Evolutionary conservation across 2,888 invertebrate genomes (phyloP).

Genomic region (Plagodis pulveraria): DNA sequence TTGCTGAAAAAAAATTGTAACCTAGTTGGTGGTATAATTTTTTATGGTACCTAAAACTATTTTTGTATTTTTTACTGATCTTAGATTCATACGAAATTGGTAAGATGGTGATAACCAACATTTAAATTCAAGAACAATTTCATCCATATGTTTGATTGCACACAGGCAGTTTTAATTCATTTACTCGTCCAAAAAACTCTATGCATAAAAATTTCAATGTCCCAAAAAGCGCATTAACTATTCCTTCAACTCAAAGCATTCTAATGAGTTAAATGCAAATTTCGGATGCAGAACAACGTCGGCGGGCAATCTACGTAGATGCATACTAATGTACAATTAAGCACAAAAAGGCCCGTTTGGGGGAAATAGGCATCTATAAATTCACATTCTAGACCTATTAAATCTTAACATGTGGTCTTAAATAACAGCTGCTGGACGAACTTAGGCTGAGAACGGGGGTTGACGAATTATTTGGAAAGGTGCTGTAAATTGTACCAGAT

Average conservation of each 20-base stretch:
- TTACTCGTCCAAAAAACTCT: no score
- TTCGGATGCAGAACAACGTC: conserved; percentile 32
- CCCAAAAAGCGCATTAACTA: conserved; percentile 21
- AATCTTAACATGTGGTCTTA: conserved; percentile 13
- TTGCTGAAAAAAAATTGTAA: no score
- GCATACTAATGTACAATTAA: conserved; percentile 48
- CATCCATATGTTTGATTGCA: no score
- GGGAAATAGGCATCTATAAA: conserved; percentile 22
- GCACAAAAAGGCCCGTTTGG: conserved; percentile 39
- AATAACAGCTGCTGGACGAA: conserved; percentile 1
- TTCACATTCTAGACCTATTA: conserved; percentile 22
- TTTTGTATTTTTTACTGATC: no score
- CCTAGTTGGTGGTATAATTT: no score
- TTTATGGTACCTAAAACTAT: no score
- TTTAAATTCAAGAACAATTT: no score
- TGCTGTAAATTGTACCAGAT: background rate
- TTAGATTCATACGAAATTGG: no score
- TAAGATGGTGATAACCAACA: no score
- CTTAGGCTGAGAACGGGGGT: background rate
- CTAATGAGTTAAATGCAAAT: conserved; percentile 34
- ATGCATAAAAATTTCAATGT: conserved; percentile 8
- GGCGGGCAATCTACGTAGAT: conserved; percentile 40
- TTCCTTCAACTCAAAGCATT: conserved; percentile 23
- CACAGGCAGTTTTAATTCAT: no score
- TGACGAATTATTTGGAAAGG: background rate